Conservation (phyloP, 2,797 vertebrate genomes). For the Crocidura indochinensis region DNA sequence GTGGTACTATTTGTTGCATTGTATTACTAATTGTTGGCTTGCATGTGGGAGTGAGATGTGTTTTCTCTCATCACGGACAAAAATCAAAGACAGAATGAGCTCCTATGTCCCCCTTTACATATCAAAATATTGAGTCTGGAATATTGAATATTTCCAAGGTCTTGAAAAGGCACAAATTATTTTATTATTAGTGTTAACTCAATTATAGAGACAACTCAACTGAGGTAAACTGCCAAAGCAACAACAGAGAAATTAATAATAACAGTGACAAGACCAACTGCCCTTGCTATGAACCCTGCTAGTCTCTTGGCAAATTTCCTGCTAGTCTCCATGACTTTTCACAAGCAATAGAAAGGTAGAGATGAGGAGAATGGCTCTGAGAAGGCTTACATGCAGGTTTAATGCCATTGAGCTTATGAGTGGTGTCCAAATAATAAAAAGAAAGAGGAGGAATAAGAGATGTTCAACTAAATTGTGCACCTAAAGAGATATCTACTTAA, state of each 20-base stretch:
- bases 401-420: neutral
- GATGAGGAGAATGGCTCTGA: neutral
- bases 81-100: neutral
- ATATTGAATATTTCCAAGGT: conserved; percentile 46
- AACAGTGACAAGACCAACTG: neutral
- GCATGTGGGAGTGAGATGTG: neutral
- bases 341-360: neutral
- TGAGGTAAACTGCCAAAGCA: conserved; percentile 33
- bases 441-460: too few species aligned
- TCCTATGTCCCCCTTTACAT: neutral
- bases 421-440: neutral
- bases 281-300: neutral
- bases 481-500: neutral
- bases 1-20: conserved; percentile 31
- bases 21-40: conserved; percentile 62
- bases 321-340: neutral
- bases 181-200: conserved; percentile 23
- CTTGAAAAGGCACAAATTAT: neutral
- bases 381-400: neutral
- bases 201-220: neutral
- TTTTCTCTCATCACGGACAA: neutral
- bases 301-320: neutral
- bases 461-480: neutral
- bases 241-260: conserved; percentile 50
- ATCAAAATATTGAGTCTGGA: neutral